A percentile compares a stretch with the other conserved stretches of the same genome.
phyloP scores from a whole-genome alignment of 2,797 vertebrate genomes.

The Gambelia wislizenii region DNA sequence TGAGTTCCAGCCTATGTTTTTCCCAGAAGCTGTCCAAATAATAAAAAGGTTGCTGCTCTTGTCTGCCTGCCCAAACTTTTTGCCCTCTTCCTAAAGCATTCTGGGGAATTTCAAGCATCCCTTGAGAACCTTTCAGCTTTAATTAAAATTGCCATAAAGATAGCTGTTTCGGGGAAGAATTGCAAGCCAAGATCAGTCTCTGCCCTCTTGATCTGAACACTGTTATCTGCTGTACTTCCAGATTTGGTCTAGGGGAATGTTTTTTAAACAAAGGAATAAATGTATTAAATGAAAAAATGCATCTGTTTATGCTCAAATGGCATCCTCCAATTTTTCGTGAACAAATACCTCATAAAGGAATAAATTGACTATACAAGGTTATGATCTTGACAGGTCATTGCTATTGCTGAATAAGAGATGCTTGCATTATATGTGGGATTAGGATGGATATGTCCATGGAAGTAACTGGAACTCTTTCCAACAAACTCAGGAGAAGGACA shows the following conservation, averaged over 20 bases:
- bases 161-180: not conserved
- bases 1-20: no score
- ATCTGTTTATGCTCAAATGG: slow-evolving; percentile 67
- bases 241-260: not conserved
- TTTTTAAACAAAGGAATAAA: slow-evolving; percentile 54
- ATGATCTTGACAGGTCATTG: slow-evolving; percentile 53
- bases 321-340: slow-evolving; percentile 60
- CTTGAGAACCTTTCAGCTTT: not conserved
- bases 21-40: no score
- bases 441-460: slow-evolving; percentile 61
- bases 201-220: not conserved
- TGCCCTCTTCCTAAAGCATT: not conserved
- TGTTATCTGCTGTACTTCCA: not conserved
- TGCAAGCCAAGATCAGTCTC: not conserved
- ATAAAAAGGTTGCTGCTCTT: not conserved
- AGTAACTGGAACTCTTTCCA: not conserved
- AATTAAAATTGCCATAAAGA: not conserved
- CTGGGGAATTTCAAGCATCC: no score
- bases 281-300: slow-evolving; percentile 53
- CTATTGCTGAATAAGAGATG: slow-evolving; percentile 36
- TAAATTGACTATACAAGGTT: slow-evolving; percentile 65
- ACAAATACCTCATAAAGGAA: slow-evolving; percentile 61
- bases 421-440: slow-evolving; percentile 60
- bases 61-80: not conserved
- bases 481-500: not conserved